Conservation (phyloP, 2,888 invertebrate species). For the Sipunculus nudus region DNA sequence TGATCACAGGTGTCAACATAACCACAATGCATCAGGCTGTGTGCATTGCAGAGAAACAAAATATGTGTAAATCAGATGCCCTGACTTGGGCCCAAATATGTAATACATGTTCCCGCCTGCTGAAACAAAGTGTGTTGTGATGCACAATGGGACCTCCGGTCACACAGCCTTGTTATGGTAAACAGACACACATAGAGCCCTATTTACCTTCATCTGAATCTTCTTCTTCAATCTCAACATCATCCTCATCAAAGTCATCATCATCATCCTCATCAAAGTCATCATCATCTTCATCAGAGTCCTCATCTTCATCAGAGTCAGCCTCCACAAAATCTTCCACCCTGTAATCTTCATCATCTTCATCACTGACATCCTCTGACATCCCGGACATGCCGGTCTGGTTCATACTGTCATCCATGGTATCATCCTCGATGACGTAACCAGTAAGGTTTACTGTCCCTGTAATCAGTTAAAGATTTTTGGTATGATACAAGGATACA, state of each 20-base stretch:
- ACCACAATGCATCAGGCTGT: too few species aligned
- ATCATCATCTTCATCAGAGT: conserved; percentile 36
- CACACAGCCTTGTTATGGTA: too few species aligned
- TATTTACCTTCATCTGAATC: conserved; percentile 38
- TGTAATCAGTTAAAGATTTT: conserved; percentile 31
- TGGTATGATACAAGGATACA: neutral
- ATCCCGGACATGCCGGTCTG: conserved; percentile 8
- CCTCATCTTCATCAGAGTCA: conserved; percentile 9
- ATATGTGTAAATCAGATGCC: too few species aligned
- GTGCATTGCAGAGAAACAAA: too few species aligned
- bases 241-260: conserved; percentile 30
- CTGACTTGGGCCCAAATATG: too few species aligned
- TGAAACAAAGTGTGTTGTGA: too few species aligned
- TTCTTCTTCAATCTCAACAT: conserved; percentile 34
- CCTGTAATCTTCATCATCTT: conserved; percentile 39
- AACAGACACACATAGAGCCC: conserved; percentile 1
- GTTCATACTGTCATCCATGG: conserved; percentile 24
- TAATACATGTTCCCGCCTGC: too few species aligned
- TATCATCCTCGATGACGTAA: conserved; percentile 55
- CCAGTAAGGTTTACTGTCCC: conserved; percentile 64
- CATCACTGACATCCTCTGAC: conserved; percentile 17
- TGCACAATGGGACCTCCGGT: too few species aligned
- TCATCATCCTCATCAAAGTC: conserved; percentile 30
- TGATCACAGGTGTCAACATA: too few species aligned
- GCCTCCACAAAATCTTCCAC: conserved; percentile 16